A percentile compares a stretch with the other conserved stretches of the same genome.
phyloP scores from a whole-genome alignment of 2,888 invertebrate genomes.

The Calameuta filiformis region DNA sequence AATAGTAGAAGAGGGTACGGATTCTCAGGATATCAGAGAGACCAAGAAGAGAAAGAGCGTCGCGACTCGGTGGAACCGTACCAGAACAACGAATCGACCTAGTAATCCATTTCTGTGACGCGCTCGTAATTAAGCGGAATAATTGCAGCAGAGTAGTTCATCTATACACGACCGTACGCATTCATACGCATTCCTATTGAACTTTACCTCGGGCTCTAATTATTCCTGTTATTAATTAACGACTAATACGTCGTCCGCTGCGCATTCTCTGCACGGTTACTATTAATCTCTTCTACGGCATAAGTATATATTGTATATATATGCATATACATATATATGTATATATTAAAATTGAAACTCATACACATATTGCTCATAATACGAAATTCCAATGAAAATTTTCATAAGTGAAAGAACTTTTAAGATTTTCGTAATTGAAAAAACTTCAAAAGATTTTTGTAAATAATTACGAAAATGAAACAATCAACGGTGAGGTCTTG shows the following conservation, averaged over 20 bases:
- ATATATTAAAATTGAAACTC: background rate
- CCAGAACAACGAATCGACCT: background rate
- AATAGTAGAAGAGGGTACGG: background rate
- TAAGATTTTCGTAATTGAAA: background rate
- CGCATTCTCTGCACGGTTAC: background rate
- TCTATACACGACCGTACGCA: background rate
- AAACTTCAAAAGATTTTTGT: too few species aligned
- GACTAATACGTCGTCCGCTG: conserved; percentile 31
- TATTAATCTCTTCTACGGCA: background rate
- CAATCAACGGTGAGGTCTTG: background rate
- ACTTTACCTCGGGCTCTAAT: conserved; percentile 23
- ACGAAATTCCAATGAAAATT: background rate
- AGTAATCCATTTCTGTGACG: background rate
- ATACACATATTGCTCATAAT: background rate
- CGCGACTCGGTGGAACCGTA: background rate
- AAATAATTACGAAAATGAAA: background rate
- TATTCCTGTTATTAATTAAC: conserved; percentile 40
- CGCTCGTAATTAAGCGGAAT: conserved; percentile 1
- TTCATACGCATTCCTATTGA: conserved; percentile 2
- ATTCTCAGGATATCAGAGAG: background rate
- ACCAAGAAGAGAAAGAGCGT: background rate
- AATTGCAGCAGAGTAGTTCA: background rate
- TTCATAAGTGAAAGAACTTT: background rate
- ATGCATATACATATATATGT: background rate
- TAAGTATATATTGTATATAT: too few species aligned